A percentile compares a stretch with the other conserved stretches of the same genome.
Evolutionary conservation across 2,797 vertebrate genomes (phyloP).

Genomic region (Menidia menidia): DNA sequence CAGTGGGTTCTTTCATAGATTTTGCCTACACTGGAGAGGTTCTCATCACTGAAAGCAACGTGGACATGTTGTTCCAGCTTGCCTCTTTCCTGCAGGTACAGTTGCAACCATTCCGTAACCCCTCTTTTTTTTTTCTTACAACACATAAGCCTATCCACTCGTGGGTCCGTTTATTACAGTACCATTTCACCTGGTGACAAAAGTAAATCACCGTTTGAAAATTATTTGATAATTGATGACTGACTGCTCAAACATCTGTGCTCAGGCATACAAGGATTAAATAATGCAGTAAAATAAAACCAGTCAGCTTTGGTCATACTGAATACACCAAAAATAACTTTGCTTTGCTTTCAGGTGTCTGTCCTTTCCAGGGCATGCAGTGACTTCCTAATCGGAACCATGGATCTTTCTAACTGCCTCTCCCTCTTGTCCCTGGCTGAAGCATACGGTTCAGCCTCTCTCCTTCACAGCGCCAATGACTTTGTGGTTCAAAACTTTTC

Average conservation of each 20-base stretch:
- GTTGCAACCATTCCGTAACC: neutral
- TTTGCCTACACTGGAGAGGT: constrained; percentile 93
- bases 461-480: constrained; percentile 85
- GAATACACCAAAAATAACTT: constrained; percentile 10
- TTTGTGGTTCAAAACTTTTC: constrained; percentile 90
- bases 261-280: too few species aligned
- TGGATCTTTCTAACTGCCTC: constrained; percentile 92
- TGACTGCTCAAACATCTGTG: too few species aligned
- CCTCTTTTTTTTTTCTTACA: neutral
- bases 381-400: constrained; percentile 92
- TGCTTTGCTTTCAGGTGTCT: constrained; percentile 85
- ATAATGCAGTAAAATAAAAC: neutral
- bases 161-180: too few species aligned
- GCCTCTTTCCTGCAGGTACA: constrained; percentile 83
- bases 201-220: too few species aligned
- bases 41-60: constrained; percentile 92
- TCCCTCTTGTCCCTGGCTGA: constrained; percentile 91
- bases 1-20: constrained; percentile 91
- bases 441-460: constrained; percentile 88
- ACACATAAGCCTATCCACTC: neutral
- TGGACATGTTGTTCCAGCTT: constrained; percentile 93
- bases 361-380: constrained; percentile 92
- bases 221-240: too few species aligned
- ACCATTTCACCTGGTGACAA: too few species aligned
- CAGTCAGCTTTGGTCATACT: neutral